Evolutionary conservation across 2,113 vertebrate genomes (phyloP).

Genomic region (Eublepharis macularius): DNA sequence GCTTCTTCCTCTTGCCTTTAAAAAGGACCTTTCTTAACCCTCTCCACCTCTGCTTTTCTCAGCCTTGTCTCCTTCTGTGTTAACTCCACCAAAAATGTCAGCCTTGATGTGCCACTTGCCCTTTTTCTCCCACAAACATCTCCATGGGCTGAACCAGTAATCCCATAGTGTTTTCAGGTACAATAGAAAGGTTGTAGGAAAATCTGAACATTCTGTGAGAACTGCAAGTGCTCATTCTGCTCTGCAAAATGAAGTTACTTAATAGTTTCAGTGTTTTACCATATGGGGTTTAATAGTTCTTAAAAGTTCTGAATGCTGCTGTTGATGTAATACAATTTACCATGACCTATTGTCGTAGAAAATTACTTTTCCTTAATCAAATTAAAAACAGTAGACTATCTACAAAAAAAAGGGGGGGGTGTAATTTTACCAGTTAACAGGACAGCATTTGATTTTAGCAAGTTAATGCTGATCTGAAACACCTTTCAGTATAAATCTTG

Average conservation of each 20-base stretch:
- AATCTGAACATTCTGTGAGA: background rate
- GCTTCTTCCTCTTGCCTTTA: background rate
- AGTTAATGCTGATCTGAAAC: too few species aligned
- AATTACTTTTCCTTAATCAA: too few species aligned
- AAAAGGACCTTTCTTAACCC: background rate
- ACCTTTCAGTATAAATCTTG: too few species aligned
- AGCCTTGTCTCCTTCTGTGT: background rate
- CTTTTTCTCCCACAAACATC: background rate
- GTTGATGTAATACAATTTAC: background rate
- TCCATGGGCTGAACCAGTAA: background rate
- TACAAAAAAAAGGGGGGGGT: too few species aligned
- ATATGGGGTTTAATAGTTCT: background rate
- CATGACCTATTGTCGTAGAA: too few species aligned
- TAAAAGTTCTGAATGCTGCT: background rate
- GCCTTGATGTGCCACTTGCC: background rate
- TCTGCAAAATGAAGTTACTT: background rate
- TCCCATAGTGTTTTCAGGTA: background rate
- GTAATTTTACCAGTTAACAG: too few species aligned
- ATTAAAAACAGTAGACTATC: too few species aligned
- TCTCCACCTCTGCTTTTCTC: background rate
- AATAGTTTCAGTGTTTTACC: background rate
- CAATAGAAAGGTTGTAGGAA: background rate
- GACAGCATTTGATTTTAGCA: too few species aligned
- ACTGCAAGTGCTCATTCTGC: background rate
- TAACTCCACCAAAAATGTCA: background rate